Evolutionary conservation across 2,113 vertebrate genomes (phyloP).

Genomic region (Turnix velox): DNA sequence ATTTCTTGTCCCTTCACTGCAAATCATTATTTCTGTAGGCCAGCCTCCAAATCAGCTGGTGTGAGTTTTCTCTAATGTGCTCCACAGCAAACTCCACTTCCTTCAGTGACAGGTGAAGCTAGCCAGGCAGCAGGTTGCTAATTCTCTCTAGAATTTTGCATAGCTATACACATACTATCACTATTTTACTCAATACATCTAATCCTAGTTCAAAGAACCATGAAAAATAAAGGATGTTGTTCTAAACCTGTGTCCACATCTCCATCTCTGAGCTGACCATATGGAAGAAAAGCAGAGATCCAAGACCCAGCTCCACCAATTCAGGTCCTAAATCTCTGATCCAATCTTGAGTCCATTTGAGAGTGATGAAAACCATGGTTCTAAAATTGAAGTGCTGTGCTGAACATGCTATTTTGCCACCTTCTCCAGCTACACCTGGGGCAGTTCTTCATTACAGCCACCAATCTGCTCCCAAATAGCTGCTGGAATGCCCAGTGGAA

Average conservation of each 20-base stretch:
- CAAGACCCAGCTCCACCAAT: neutral
- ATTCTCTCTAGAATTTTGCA: neutral
- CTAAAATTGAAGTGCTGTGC: neutral
- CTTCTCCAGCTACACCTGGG: neutral
- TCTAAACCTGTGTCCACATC: neutral
- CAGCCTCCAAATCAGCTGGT: neutral
- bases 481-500: neutral
- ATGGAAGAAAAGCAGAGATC: neutral
- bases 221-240: neutral
- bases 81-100: neutral
- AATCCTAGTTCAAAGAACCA: neutral
- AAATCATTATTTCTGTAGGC: neutral
- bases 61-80: neutral
- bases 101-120: neutral
- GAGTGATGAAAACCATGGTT: neutral
- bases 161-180: neutral
- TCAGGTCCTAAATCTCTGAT: neutral
- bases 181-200: neutral
- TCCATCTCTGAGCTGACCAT: neutral
- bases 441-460: neutral
- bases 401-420: neutral
- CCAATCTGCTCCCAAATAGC: neutral
- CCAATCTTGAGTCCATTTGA: neutral
- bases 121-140: neutral
- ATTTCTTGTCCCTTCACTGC: neutral